Evolutionary conservation across 2,797 vertebrate genomes (phyloP).

Genomic region (Sebastes iracundus): DNA sequence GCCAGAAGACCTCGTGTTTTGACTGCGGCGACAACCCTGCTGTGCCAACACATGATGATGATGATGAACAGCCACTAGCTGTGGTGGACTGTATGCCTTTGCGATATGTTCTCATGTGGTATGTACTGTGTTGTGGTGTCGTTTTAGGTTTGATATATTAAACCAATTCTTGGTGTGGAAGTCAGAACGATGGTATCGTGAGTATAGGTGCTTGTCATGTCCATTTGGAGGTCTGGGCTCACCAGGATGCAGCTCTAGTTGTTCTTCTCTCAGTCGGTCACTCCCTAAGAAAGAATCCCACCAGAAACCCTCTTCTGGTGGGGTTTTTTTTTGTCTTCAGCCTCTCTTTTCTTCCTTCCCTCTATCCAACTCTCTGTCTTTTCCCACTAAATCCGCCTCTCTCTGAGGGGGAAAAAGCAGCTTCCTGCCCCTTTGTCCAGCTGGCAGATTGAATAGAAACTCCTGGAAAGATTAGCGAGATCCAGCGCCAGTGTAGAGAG

Average conservation of each 20-base stretch:
- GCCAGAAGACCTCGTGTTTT: neutral
- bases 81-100: neutral
- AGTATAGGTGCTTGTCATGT: neutral
- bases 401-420: constrained; percentile 55
- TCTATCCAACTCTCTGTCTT: constrained; percentile 18
- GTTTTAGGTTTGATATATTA: neutral
- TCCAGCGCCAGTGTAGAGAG: constrained; percentile 42
- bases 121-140: neutral
- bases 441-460: constrained; percentile 72
- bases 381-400: constrained; percentile 25
- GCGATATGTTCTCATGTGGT: neutral
- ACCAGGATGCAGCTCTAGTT: constrained; percentile 9
- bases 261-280: neutral
- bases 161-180: neutral
- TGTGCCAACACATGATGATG: neutral
- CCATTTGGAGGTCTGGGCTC: neutral
- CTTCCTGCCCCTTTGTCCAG: constrained; percentile 78
- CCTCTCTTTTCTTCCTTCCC: neutral
- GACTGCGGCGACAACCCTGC: neutral
- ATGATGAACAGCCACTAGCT: neutral
- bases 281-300: constrained; percentile 24
- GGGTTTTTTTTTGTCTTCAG: constrained; percentile 8
- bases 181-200: neutral
- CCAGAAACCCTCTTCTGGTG: constrained; percentile 18
- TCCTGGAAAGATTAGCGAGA: constrained; percentile 66